These are phyloP conservation scores for Caranx melampygus DNA, from an alignment of 2,113 vertebrate species.

Conservation along the genomic window DNA sequence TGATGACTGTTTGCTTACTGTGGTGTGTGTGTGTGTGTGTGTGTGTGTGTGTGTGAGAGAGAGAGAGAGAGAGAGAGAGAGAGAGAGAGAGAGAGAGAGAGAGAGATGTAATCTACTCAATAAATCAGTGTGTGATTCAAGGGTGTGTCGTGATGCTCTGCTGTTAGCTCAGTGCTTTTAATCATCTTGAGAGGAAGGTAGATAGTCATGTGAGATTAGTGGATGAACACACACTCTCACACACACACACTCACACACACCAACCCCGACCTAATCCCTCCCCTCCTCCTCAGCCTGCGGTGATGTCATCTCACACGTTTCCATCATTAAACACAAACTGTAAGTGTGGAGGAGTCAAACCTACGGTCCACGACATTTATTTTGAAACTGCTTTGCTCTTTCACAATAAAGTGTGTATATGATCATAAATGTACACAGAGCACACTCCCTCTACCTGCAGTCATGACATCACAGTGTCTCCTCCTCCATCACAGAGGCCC, in stretches of 20 bases:
- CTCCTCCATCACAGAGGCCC: constrained; percentile 60
- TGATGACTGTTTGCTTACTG: too few relatives aligned
- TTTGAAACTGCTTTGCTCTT: too few relatives aligned
- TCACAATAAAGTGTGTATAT: too few relatives aligned
- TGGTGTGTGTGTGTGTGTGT: too few relatives aligned
- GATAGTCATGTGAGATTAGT: constrained; percentile 58
- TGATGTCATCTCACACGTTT: too few relatives aligned
- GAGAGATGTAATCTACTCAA: constrained; percentile 44
- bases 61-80: too few relatives aligned
- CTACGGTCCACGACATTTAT: too few relatives aligned
- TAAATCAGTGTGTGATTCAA: constrained; percentile 65
- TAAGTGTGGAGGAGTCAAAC: too few relatives aligned
- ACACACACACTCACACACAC: background rate
- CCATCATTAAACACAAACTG: too few relatives aligned
- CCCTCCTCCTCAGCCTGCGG: background rate
- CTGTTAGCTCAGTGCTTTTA: constrained; percentile 63
- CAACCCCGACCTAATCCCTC: background rate
- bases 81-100: too few relatives aligned
- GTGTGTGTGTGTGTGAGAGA: too few relatives aligned
- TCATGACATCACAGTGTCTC: constrained; percentile 61
- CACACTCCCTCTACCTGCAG: constrained; percentile 26
- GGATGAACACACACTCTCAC: background rate
- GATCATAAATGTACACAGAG: too few relatives aligned
- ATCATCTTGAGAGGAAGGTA: constrained; percentile 72
- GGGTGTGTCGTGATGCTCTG: constrained; percentile 55